A percentile compares a stretch with the other conserved stretches of the same genome.
phyloP scores from a whole-genome alignment of 1,140 invertebrate species.

The Drosophila sulfurigaster region DNA sequence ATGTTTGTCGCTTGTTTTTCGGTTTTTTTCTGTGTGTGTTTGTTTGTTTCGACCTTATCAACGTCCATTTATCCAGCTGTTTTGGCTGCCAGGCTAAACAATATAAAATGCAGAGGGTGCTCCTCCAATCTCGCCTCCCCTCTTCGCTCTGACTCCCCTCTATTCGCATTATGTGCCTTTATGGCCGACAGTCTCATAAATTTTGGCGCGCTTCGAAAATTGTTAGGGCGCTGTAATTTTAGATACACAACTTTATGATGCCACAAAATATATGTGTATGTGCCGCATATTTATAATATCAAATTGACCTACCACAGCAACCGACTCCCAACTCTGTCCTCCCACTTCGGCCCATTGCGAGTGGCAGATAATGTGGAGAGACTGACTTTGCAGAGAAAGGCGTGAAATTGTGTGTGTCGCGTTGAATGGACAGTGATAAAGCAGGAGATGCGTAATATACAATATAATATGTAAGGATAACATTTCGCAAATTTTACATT shows the following conservation, averaged over 20 bases:
- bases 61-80: constrained; percentile 68
- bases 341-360: constrained; percentile 48
- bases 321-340: background rate
- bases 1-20: constrained; percentile 25
- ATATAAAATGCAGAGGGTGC: constrained; percentile 75
- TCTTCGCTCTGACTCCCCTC: background rate
- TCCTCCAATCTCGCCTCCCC: background rate
- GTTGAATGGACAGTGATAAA: constrained; percentile 55
- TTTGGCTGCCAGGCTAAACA: constrained; percentile 59
- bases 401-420: constrained; percentile 62
- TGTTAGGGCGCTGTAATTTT: constrained; percentile 75
- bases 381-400: constrained; percentile 49
- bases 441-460: constrained; percentile 21
- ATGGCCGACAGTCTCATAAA: constrained; percentile 67
- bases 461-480: constrained; percentile 4
- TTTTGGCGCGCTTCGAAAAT: constrained; percentile 75
- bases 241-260: constrained; percentile 83
- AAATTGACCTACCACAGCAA: constrained; percentile 64
- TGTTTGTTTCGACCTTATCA: constrained; percentile 54
- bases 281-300: constrained; percentile 80
- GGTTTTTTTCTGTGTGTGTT: background rate
- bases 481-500: background rate
- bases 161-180: constrained; percentile 21
- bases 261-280: constrained; percentile 72
- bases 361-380: constrained; percentile 62